These are phyloP conservation scores for Gila robusta DNA, from an alignment of 2,797 vertebrate genomes.

Conservation along the genomic window DNA sequence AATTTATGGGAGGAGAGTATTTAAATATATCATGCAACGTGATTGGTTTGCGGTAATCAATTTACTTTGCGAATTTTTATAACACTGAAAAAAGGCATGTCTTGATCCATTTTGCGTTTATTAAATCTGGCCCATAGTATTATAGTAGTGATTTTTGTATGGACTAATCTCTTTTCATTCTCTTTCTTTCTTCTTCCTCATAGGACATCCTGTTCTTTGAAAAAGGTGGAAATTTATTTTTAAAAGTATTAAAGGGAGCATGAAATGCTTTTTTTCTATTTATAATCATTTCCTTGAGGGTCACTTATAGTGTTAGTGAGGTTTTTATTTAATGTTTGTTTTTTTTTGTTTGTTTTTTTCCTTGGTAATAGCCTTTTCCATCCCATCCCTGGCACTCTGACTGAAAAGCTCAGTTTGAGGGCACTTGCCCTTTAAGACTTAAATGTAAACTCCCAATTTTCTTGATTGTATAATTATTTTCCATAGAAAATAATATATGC, in stretches of 20 bases:
- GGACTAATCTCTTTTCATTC: neutral
- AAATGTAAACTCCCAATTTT: neutral
- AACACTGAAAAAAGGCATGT: neutral
- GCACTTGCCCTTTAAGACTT: neutral
- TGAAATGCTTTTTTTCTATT: neutral
- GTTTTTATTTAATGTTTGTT: too few relatives aligned
- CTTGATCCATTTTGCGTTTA: neutral
- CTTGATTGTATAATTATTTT: neutral
- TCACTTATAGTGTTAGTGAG: neutral
- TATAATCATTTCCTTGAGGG: neutral
- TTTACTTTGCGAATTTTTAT: too few relatives aligned
- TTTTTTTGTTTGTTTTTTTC: neutral
- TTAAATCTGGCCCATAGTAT: neutral
- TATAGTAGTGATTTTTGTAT: neutral
- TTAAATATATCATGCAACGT: neutral
- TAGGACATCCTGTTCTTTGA: slow-evolving; percentile 93
- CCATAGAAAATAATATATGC: neutral
- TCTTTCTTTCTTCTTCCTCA: slow-evolving; percentile 9
- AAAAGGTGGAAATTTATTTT: slow-evolving; percentile 82
- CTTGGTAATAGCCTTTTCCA: neutral
- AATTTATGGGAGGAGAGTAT: neutral
- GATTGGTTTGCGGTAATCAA: too few relatives aligned
- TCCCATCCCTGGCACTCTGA: neutral
- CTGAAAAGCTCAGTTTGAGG: neutral
- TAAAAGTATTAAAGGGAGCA: slow-evolving; percentile 39